Percentiles rank a stretch among this genome's conserved stretches.
phyloP scores from a whole-genome alignment of 2,113 vertebrate genomes.

The Perca fluviatilis region DNA sequence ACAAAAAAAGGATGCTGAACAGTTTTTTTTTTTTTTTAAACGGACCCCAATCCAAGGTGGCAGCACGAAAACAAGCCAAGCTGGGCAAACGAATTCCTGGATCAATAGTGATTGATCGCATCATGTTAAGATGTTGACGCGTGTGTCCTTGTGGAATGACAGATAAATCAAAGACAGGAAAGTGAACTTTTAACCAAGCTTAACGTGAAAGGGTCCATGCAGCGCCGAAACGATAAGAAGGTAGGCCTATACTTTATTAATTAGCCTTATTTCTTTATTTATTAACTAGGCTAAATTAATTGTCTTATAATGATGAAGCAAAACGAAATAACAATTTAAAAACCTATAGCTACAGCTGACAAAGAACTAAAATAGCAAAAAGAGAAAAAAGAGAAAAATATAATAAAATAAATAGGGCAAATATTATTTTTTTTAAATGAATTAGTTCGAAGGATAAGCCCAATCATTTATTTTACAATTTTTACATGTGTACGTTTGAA shows the following conservation, averaged over 20 bases:
- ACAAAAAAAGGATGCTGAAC: background rate
- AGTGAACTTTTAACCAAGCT: conserved; percentile 28
- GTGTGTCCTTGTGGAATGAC: conserved; percentile 66
- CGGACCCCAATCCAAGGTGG: background rate
- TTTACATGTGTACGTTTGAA: background rate
- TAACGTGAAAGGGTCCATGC: background rate
- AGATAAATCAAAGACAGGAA: conserved; percentile 55
- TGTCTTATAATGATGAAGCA: background rate
- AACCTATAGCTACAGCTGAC: background rate
- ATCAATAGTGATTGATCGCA: conserved; percentile 81
- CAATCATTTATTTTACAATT: too few species aligned
- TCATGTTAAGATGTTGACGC: conserved; percentile 68
- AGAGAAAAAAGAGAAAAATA: background rate
- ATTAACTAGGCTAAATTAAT: too few species aligned
- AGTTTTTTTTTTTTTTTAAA: background rate
- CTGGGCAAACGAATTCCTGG: conserved; percentile 61
- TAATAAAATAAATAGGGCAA: background rate
- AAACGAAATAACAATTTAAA: background rate
- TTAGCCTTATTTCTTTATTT: too few species aligned
- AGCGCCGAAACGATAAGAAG: background rate
- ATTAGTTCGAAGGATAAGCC: background rate
- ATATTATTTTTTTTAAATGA: background rate
- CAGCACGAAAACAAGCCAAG: conserved; percentile 50
- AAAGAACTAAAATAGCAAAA: background rate
- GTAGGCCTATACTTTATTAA: too few species aligned